Percentiles rank a stretch among this genome's conserved stretches.
Conservation (phyloP, 2,113 vertebrate species). For the Lycocorax pyrrhopterus region DNA sequence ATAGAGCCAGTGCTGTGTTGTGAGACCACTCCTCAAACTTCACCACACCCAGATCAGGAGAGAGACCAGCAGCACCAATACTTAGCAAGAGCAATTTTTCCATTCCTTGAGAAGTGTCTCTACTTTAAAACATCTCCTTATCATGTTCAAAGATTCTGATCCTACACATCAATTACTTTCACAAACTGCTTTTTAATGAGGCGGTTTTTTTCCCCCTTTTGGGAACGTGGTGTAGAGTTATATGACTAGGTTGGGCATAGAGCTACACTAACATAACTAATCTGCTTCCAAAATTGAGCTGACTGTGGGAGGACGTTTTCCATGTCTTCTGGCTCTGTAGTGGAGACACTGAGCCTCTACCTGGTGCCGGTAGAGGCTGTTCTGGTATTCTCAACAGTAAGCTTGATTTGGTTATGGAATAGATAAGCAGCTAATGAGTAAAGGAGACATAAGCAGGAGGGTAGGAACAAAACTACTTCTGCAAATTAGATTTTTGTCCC, state of each 20-base stretch:
- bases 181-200: not conserved
- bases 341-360: not conserved
- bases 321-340: not conserved
- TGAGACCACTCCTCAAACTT: not conserved
- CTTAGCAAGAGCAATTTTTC: not conserved
- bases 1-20: not conserved
- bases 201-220: fast-evolving
- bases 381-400: not conserved
- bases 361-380: not conserved
- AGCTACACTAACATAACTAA: not conserved
- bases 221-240: too few relatives aligned
- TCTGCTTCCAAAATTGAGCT: not conserved
- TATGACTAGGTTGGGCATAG: not conserved
- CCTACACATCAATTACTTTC: not conserved
- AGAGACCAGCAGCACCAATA: not conserved
- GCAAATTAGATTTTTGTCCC: not conserved
- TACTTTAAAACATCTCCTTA: not conserved
- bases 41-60: not conserved
- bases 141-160: not conserved
- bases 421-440: not conserved
- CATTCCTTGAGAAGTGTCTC: not conserved
- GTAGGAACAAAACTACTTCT: not conserved
- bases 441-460: not conserved
- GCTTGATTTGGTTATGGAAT: not conserved
- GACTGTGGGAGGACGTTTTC: not conserved